Evolutionary conservation across 2,113 vertebrate genomes (phyloP).

Genomic region (Arenaria interpres): DNA sequence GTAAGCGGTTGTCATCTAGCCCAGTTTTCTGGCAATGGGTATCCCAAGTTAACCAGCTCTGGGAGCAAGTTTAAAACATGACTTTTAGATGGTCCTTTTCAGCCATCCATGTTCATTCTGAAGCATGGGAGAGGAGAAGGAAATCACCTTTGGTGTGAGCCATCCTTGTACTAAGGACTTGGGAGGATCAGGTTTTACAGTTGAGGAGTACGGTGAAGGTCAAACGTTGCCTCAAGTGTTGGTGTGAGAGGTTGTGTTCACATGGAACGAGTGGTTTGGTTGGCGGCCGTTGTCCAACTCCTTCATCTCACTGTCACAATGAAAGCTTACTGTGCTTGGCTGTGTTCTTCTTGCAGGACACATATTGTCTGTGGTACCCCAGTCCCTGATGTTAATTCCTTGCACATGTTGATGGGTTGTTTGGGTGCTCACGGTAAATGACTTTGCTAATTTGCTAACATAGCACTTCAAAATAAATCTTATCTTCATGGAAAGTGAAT

Average conservation of each 20-base stretch:
- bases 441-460: conserved; percentile 45
- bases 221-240: not conserved
- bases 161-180: not conserved
- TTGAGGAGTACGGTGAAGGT: not conserved
- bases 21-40: not conserved
- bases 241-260: not conserved
- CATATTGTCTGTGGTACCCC: not conserved
- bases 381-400: not conserved
- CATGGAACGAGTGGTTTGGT: not conserved
- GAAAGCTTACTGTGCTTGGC: not conserved
- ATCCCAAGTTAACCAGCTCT: not conserved
- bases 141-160: not conserved
- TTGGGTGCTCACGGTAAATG: conserved; percentile 23
- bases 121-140: not conserved
- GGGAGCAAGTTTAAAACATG: not conserved
- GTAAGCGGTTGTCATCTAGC: not conserved
- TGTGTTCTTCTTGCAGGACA: not conserved
- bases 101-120: not conserved
- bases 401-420: not conserved
- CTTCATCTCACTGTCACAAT: not conserved
- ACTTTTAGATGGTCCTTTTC: not conserved
- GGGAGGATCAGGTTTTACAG: not conserved
- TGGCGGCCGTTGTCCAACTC: not conserved
- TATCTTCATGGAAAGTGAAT: conserved; percentile 53
- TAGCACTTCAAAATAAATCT: conserved; percentile 51